Percentiles rank a stretch among this genome's conserved stretches.
phyloP scores from a whole-genome alignment of 1,140 invertebrate genomes.

The Pseudobourletiella spinata region DNA sequence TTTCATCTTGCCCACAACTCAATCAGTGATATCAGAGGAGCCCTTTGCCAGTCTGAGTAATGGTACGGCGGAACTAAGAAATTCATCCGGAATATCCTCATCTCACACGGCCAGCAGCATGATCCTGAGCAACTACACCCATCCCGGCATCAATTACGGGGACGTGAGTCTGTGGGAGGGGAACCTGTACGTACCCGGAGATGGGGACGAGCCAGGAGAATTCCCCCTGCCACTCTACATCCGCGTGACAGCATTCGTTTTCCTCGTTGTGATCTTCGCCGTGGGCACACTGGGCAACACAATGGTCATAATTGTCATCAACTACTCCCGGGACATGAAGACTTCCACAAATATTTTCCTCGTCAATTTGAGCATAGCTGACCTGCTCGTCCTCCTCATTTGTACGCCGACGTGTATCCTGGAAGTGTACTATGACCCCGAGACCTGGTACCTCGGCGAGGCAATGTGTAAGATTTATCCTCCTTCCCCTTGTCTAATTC shows the following conservation, averaged over 20 bases:
- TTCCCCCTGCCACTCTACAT: slow-evolving; percentile 22
- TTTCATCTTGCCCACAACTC: too few species aligned
- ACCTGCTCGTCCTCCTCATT: slow-evolving; percentile 76
- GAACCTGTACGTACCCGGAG: too few species aligned
- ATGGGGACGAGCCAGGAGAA: too few species aligned
- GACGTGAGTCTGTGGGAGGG: too few species aligned
- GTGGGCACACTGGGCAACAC: slow-evolving; percentile 58
- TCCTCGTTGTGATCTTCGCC: slow-evolving; percentile 21
- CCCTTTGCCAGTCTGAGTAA: too few species aligned
- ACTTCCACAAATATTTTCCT: slow-evolving; percentile 92
- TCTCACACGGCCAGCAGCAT: too few species aligned
- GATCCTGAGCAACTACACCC: too few species aligned
- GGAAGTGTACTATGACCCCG: slow-evolving; percentile 33
- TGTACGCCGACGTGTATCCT: slow-evolving; percentile 63
- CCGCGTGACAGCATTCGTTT: slow-evolving; percentile 14
- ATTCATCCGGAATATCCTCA: too few species aligned
- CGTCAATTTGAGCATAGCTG: slow-evolving; percentile 83
- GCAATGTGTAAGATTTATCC: slow-evolving; percentile 24
- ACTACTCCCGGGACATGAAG: slow-evolving; percentile 81
- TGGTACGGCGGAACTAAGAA: too few species aligned
- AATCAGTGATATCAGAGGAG: too few species aligned
- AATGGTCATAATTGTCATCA: slow-evolving; percentile 83
- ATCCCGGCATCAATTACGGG: too few species aligned
- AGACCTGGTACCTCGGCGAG: slow-evolving; percentile 28
- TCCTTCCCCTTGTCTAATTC: background rate